Conservation (phyloP, 2,797 vertebrate genomes). For the Clarias platycephalus region DNA sequence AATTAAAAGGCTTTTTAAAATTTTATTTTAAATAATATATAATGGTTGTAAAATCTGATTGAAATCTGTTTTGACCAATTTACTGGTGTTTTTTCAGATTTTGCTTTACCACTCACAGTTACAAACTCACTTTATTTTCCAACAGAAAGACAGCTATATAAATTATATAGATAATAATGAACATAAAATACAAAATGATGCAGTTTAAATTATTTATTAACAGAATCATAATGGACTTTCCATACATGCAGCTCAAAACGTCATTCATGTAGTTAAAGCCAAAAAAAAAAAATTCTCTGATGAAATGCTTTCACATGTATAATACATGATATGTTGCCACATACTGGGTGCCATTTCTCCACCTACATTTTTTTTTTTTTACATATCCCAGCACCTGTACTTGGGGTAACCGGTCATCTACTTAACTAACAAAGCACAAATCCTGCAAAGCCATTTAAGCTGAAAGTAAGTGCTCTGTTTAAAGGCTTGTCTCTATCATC, state of each 20-base stretch:
- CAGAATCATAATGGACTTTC: not conserved
- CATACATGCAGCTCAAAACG: not conserved
- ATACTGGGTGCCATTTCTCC: not conserved
- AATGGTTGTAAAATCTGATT: not conserved
- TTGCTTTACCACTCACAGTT: not conserved
- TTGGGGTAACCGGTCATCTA: not conserved
- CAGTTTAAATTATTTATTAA: not conserved
- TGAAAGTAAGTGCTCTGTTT: slow-evolving; percentile 14
- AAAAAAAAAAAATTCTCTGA: not conserved
- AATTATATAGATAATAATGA: too few relatives aligned
- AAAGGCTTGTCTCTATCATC: slow-evolving; percentile 49
- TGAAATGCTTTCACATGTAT: not conserved
- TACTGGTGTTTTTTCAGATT: not conserved
- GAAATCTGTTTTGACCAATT: not conserved
- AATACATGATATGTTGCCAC: not conserved
- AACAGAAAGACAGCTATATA: not conserved
- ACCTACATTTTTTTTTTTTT: not conserved
- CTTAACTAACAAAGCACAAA: not conserved
- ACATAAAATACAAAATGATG: not conserved
- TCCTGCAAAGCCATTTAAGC: not conserved
- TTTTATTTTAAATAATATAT: not conserved
- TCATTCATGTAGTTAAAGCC: not conserved
- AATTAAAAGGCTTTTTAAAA: not conserved
- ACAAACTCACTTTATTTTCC: not conserved
- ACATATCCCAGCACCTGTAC: not conserved